Percentiles rank a stretch among this genome's conserved stretches.
Evolutionary conservation across 2,113 vertebrate genomes (phyloP).

Genomic region (Myotis yumanensis): DNA sequence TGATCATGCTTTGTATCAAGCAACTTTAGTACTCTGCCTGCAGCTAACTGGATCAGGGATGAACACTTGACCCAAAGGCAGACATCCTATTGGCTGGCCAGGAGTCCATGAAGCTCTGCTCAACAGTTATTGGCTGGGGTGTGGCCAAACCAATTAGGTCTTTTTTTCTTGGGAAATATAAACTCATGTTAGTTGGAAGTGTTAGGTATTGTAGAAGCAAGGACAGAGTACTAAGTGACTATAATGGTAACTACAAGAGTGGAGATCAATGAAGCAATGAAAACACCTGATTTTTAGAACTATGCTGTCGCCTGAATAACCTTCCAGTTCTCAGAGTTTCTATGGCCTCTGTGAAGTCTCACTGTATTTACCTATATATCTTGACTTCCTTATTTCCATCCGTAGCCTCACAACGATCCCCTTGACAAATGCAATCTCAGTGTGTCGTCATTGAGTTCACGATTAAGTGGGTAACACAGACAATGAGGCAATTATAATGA

Average conservation of each 20-base stretch:
- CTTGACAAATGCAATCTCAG: neutral
- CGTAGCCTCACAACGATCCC: neutral
- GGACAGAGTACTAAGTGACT: neutral
- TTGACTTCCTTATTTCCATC: constrained; percentile 42
- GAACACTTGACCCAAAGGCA: neutral
- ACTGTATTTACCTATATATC: neutral
- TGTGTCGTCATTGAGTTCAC: neutral
- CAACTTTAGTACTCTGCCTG: neutral
- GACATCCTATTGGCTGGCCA: neutral
- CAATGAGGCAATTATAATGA: neutral
- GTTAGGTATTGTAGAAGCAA: neutral
- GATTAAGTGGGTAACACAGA: neutral
- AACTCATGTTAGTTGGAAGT: neutral
- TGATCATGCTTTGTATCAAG: neutral
- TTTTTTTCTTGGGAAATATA: neutral
- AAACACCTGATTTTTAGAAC: constrained; percentile 30
- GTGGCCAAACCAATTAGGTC: neutral
- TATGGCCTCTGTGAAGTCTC: constrained; percentile 12
- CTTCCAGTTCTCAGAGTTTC: neutral
- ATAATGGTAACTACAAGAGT: neutral
- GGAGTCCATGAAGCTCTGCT: neutral
- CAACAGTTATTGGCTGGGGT: neutral
- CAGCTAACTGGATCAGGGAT: neutral
- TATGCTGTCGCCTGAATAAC: neutral
- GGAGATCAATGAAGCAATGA: constrained; percentile 27